phyloP scores from a whole-genome alignment of 2,888 invertebrate species.

The Leucophenga montana region DNA sequence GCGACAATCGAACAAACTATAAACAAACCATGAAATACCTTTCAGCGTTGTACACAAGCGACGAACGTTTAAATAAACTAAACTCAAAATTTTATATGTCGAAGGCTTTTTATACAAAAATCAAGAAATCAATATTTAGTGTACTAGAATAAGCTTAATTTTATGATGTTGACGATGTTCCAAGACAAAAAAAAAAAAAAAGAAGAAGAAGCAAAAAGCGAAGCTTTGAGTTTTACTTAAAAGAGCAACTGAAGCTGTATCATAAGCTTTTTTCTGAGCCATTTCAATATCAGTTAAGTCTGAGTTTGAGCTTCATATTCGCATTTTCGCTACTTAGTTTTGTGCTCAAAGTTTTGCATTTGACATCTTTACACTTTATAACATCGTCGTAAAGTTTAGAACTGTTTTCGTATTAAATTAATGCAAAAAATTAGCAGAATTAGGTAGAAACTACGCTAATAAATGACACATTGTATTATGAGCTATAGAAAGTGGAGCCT shows the following conservation, averaged over 20 bases:
- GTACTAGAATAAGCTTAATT: too few relatives aligned
- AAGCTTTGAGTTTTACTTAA: neutral
- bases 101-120: conserved; percentile 1
- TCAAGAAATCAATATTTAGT: neutral
- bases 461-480: neutral
- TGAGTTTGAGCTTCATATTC: too few relatives aligned
- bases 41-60: conserved; percentile 4
- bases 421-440: neutral
- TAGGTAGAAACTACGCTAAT: neutral
- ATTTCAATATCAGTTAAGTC: too few relatives aligned
- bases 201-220: neutral
- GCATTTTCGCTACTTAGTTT: too few relatives aligned
- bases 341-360: too few relatives aligned
- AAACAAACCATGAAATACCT: neutral
- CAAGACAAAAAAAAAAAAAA: neutral
- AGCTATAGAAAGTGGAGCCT: too few relatives aligned
- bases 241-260: neutral
- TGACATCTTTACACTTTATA: too few relatives aligned
- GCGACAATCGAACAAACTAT: neutral
- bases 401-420: too few relatives aligned
- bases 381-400: too few relatives aligned
- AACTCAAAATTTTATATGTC: neutral
- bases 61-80: conserved; percentile 1
- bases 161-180: too few relatives aligned
- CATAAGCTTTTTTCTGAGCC: too few relatives aligned